These are phyloP conservation scores for Scaptomyza pallida DNA, from an alignment of 1,140 invertebrate species.

Conservation along the genomic window DNA sequence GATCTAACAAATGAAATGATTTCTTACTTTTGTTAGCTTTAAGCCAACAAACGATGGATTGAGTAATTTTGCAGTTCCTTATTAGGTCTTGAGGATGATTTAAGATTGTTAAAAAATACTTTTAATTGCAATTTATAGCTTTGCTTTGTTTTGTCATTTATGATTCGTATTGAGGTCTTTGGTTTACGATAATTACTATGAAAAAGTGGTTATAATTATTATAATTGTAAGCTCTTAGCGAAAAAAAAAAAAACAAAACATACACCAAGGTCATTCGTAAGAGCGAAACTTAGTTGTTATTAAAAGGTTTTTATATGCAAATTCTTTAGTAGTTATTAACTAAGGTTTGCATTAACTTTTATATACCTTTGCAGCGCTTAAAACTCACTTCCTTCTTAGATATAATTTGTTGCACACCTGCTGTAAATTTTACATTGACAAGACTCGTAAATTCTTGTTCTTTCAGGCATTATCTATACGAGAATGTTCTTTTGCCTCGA, in stretches of 20 bases:
- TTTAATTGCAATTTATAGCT: not conserved
- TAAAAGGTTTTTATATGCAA: constrained; percentile 31
- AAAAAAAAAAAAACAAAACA: constrained; percentile 6
- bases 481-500: constrained; percentile 19
- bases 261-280: constrained; percentile 19
- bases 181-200: constrained; percentile 22
- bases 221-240: constrained; percentile 34
- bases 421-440: constrained; percentile 4
- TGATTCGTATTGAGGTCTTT: constrained; percentile 20
- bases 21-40: constrained; percentile 23
- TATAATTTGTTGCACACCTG: not conserved
- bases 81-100: constrained; percentile 25
- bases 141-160: constrained; percentile 13
- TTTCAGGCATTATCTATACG: not conserved
- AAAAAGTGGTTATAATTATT: constrained; percentile 37
- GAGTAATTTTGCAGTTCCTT: constrained; percentile 41
- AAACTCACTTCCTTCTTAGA: not conserved
- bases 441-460: constrained; percentile 19
- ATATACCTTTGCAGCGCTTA: not conserved
- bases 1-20: constrained; percentile 5
- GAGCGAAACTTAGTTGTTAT: constrained; percentile 9
- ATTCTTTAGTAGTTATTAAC: constrained; percentile 25
- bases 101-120: constrained; percentile 9
- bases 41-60: constrained; percentile 23
- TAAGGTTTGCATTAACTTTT: not conserved